Base-by-base conservation (phyloP, 2,888 invertebrate species). In the Coelopa pilipes region DNA sequence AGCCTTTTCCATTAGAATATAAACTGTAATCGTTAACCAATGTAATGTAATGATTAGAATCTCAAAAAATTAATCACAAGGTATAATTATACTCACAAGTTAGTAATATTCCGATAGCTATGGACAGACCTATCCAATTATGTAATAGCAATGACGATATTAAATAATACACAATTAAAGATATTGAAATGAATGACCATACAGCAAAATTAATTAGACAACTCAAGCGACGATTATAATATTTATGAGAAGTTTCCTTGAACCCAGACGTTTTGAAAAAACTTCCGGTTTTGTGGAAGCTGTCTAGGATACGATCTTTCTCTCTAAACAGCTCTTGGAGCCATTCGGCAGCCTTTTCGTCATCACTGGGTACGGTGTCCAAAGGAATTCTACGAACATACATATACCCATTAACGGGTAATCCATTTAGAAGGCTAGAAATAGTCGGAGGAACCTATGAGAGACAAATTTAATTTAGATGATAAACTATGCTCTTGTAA, bases 301-400 rank as follows among this genome's bases (percentile, higher is more conserved):
- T 88, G n/a, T 88, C 87, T 65, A 87, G 83, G 34, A 86, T 83
- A 74, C 79, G 83, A 89, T 95, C 96, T 90, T 96, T 97, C 80
- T 91, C 90, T 78, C 93, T 91, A 86, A 94, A 98, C 50, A 94
- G 88, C 71, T 94, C 90, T 80, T 95, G 93, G 75, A 98, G 88
- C 93, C 96, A 98, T 75, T 91, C 90, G 7, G 94, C 91, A 72
- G 94, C 94, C 68, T 89, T 91, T 77, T 91, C 92, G 34, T 89
- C 90, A 70, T 91, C 92, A 63, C 91, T 90, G 0, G 97, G 97
- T 47, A 98, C 90, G 69, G 91, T 90, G 65, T 93, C 92, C 62
- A 97, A 89, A 0, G 95, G 93, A 85, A 96, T 93, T 82, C 98
- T 91, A 77, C 93, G 91, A 80, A 96, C 91, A 82, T 93, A 92